These are phyloP conservation scores for Grantiella picta DNA, from an alignment of 2,113 vertebrate genomes.

Conservation along the genomic window DNA sequence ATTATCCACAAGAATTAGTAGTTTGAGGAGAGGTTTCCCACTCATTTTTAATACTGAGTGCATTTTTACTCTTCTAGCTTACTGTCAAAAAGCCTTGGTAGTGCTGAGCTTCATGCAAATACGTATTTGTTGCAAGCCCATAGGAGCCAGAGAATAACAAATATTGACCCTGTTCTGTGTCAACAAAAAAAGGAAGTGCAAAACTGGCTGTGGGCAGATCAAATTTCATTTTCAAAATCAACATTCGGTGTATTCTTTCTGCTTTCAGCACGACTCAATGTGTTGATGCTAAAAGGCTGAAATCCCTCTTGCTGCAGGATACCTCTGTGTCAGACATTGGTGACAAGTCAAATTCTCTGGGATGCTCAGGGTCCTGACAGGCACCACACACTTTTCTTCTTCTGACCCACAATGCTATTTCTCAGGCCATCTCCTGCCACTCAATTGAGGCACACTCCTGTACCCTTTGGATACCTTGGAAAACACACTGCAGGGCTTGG, in stretches of 20 bases:
- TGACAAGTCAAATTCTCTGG: background rate
- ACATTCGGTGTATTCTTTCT: background rate
- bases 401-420: background rate
- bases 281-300: background rate
- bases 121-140: background rate
- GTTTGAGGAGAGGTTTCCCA: background rate
- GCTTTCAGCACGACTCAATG: accelerated
- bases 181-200: slow-evolving; percentile 6
- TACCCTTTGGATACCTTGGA: background rate
- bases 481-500: background rate
- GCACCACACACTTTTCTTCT: background rate
- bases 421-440: background rate
- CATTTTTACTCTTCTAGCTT: background rate
- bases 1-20: background rate
- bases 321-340: background rate
- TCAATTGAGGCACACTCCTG: background rate
- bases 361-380: background rate
- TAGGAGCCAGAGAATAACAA: background rate
- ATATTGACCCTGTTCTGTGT: background rate
- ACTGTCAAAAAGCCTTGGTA: background rate
- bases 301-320: background rate
- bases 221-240: background rate
- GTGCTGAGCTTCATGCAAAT: background rate
- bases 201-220: background rate
- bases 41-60: background rate